Conservation (phyloP, 2,797 vertebrate species). For the Pitangus sulphuratus region DNA sequence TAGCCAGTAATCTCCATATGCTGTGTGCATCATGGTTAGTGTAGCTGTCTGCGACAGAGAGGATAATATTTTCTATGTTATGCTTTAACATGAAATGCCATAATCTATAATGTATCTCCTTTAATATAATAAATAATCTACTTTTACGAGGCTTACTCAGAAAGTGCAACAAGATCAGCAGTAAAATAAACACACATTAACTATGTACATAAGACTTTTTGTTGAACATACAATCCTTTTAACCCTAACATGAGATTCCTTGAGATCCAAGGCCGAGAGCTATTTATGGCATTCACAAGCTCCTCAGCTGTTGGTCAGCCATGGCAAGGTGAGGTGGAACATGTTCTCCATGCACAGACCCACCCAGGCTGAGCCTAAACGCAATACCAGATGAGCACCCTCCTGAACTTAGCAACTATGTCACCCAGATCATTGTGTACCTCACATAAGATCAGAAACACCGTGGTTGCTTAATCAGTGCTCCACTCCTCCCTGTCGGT, state of each 20-base stretch:
- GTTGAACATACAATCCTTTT: conserved; percentile 6
- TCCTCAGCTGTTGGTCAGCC: neutral
- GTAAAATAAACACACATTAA: conserved; percentile 37
- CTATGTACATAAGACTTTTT: conserved; percentile 47
- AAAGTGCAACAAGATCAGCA: conserved; percentile 46
- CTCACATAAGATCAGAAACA: neutral
- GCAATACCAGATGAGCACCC: neutral
- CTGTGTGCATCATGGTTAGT: neutral
- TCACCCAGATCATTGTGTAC: neutral
- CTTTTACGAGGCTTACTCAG: conserved; percentile 31
- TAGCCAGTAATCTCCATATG: neutral
- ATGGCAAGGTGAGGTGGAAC: neutral
- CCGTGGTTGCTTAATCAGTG: neutral
- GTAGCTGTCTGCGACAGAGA: conserved; percentile 26
- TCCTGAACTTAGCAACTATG: neutral
- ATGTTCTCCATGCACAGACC: neutral
- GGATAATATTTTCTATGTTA: conserved; percentile 24
- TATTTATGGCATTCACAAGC: rapidly evolving
- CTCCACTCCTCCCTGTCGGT: neutral
- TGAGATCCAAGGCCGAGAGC: neutral
- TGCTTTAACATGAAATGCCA: neutral
- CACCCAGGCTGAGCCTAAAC: neutral
- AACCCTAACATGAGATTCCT: neutral
- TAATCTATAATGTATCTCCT: conserved; percentile 7
- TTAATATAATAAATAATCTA: conserved; percentile 52